Evolutionary conservation across 2,888 invertebrate species (phyloP).

Genomic region (Temnothorax rugatulus): DNA sequence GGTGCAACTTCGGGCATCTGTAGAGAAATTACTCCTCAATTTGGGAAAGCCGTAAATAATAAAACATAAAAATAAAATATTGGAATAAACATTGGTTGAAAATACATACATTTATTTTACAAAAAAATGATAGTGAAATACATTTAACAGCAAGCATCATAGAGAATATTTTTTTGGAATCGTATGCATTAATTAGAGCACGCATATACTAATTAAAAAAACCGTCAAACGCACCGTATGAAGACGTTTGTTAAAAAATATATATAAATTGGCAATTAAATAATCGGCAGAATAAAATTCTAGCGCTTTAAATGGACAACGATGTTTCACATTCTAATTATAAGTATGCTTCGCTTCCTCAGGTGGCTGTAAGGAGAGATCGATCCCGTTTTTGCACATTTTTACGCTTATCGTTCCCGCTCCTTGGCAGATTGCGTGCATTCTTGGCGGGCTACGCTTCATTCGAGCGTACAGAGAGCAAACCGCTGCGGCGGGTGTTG

Average conservation of each 20-base stretch:
- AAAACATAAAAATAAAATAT: neutral
- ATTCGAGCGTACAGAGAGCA: slow-evolving; percentile 54
- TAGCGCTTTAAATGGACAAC: neutral
- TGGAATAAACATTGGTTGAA: neutral
- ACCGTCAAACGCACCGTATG: neutral
- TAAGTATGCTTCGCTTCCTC: neutral
- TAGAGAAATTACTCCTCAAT: slow-evolving; percentile 72
- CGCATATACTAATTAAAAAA: neutral
- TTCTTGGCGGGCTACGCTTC: slow-evolving; percentile 70
- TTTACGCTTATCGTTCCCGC: slow-evolving; percentile 66
- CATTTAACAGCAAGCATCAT: neutral
- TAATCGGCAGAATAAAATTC: neutral
- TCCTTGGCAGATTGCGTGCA: slow-evolving; percentile 69
- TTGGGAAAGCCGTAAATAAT: neutral
- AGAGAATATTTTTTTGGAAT: neutral
- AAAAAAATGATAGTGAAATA: neutral
- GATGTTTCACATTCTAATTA: neutral
- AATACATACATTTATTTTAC: neutral
- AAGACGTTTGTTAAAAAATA: neutral
- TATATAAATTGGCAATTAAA: neutral
- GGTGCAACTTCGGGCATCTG: slow-evolving; percentile 96
- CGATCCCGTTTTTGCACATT: slow-evolving; percentile 28
- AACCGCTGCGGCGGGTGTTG: slow-evolving; percentile 67
- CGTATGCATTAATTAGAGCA: neutral
- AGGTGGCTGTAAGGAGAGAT: neutral